A percentile compares a stretch with the other conserved stretches of the same genome.
These are phyloP conservation scores for Spermophilus dauricus DNA, from an alignment of 2,113 vertebrate species.

Conservation along the genomic window DNA sequence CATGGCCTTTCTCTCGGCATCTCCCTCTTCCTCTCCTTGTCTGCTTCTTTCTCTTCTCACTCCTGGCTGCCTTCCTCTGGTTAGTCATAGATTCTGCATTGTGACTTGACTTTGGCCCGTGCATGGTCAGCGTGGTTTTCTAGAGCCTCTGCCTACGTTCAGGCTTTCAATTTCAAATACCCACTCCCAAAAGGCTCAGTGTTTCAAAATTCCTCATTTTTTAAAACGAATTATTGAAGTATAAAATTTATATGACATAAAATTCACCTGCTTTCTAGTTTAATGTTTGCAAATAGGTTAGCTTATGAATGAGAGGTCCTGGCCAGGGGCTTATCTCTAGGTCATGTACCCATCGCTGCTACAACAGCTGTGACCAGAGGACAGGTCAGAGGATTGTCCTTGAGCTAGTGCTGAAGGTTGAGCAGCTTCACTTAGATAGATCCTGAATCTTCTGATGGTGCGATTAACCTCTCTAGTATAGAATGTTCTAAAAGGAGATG, in stretches of 20 bases:
- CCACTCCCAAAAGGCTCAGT: neutral
- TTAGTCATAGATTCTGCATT: neutral
- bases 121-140: neutral
- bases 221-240: neutral
- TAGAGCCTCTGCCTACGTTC: neutral
- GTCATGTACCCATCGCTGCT: accelerated
- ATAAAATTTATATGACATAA: neutral
- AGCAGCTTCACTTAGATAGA: neutral
- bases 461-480: neutral
- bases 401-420: neutral
- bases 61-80: neutral
- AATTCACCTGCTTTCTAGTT: neutral
- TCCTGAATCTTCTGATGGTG: neutral
- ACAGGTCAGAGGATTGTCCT: neutral
- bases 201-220: neutral
- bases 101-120: neutral
- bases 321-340: neutral
- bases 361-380: neutral
- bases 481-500: slow-evolving; percentile 3
- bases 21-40: neutral
- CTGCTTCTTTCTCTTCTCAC: neutral
- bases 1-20: neutral
- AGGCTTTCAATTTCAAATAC: neutral
- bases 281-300: slow-evolving; percentile 35
- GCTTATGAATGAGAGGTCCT: neutral